Evolutionary conservation across 2,888 invertebrate genomes (phyloP).

Genomic region (Branchinecta sandiegonensis): DNA sequence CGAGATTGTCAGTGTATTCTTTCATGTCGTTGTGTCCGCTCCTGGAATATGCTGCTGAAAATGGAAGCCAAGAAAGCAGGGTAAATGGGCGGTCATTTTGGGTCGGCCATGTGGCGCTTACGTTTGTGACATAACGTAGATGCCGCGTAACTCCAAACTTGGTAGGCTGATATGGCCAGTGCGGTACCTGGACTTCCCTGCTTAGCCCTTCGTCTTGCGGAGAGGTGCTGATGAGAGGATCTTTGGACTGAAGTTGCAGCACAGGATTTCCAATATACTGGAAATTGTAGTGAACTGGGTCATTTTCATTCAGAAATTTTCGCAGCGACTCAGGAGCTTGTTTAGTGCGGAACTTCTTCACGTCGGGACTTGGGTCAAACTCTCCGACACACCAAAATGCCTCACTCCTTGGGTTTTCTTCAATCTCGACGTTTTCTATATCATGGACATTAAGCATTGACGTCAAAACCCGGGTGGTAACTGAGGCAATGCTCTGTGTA

Average conservation of each 20-base stretch:
- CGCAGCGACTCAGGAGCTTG: slow-evolving; percentile 16
- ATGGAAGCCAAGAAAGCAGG: slow-evolving; percentile 53
- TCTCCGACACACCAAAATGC: slow-evolving; percentile 75
- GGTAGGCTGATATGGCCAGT: slow-evolving; percentile 41
- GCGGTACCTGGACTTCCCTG: slow-evolving; percentile 27
- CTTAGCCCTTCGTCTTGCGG: slow-evolving; percentile 28
- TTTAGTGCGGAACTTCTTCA: slow-evolving; percentile 30
- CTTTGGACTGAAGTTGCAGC: slow-evolving; percentile 50
- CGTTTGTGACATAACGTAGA: slow-evolving; percentile 50
- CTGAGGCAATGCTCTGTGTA: neutral
- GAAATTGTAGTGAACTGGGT: slow-evolving; percentile 39
- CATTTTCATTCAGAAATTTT: slow-evolving; percentile 19
- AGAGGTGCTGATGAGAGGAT: slow-evolving; percentile 51
- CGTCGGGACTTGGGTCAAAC: slow-evolving; percentile 42
- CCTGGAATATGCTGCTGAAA: slow-evolving; percentile 44
- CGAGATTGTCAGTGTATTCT: slow-evolving; percentile 50
- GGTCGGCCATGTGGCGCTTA: slow-evolving; percentile 75
- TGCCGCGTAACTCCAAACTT: slow-evolving; percentile 44
- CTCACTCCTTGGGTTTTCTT: slow-evolving; percentile 61
- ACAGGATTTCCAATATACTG: slow-evolving; percentile 55
- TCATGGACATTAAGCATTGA: slow-evolving; percentile 18
- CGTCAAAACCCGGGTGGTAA: slow-evolving; percentile 16
- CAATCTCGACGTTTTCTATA: slow-evolving; percentile 42
- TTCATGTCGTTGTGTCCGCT: slow-evolving; percentile 38
- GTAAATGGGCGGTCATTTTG: slow-evolving; percentile 57